Evolutionary conservation across 2,888 invertebrate species (phyloP).

Genomic region (Parnassius apollo): DNA sequence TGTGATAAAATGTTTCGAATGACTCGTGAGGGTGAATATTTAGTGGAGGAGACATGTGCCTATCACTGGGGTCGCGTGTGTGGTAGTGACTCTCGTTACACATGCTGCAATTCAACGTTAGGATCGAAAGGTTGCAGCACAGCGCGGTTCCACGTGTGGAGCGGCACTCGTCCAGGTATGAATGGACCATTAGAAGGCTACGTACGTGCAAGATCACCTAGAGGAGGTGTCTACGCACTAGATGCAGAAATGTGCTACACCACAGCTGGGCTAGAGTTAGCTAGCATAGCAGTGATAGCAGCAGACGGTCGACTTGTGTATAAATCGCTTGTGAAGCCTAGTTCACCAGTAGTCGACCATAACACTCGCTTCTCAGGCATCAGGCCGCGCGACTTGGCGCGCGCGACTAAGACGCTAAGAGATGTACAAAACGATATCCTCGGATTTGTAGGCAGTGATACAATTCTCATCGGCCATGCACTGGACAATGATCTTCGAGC

Average conservation of each 20-base stretch:
- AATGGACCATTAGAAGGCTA: conserved; percentile 88
- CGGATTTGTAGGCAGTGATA: conserved; percentile 88
- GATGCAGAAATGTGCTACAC: conserved; percentile 99
- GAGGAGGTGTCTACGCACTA: conserved; percentile 87
- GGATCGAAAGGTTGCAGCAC: conserved; percentile 84
- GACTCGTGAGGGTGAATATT: conserved; percentile 85
- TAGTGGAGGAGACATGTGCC: conserved; percentile 87
- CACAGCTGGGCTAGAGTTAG: conserved; percentile 90
- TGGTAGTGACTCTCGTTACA: conserved; percentile 72
- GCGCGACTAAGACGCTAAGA: conserved; percentile 84
- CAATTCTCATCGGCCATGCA: conserved; percentile 97
- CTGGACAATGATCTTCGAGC: conserved; percentile 96
- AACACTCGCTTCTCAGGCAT: conserved; percentile 98
- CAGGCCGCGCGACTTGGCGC: conserved; percentile 79
- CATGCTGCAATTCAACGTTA: conserved; percentile 82
- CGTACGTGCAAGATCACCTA: conserved; percentile 79
- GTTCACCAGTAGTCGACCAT: conserved; percentile 91
- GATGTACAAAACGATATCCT: conserved; percentile 94
- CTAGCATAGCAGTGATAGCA: conserved; percentile 91
- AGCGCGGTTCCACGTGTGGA: conserved; percentile 88
- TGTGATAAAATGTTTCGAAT: conserved; percentile 88
- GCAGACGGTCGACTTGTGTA: conserved; percentile 88
- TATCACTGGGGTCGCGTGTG: conserved; percentile 95
- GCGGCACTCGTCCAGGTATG: conserved; percentile 84
- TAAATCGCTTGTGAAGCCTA: conserved; percentile 92